Evolutionary conservation across 2,113 vertebrate species (phyloP), one percentile per base, ranked within the genome.

Genomic region (Trogon surrucura): DNA sequence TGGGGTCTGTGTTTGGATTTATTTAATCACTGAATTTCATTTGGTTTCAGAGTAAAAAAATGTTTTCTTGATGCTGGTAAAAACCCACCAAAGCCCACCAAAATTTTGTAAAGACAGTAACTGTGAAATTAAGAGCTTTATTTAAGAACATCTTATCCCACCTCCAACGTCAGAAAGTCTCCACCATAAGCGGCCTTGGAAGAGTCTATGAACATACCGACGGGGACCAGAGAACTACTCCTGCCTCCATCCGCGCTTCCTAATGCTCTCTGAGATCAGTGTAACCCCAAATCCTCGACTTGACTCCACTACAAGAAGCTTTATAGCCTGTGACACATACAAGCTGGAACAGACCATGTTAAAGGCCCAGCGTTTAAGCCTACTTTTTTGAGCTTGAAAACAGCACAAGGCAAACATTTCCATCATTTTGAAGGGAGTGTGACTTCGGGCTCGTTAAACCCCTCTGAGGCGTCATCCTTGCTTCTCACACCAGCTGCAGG

Each of bases 161-260:
- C 16, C 50, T 58, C 23, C 60, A 85, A 73, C 79, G 38, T 27
- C 64, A 84, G 47, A 85, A 89, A 86, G 23, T 13, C 10, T 80
- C 44, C 17, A 51, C 13, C 0, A 0, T 48, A 19, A 6, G 4
- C 36, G n/a, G 26, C 38, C 60, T 48, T 92, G 36, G 27, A 83
- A 58, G 58, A 65, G 11, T 0, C 4, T 48, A 58, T 1, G 7
- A 65, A 70, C 0, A 1, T 2, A 1, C 11, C 30, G 66, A 69
- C 11, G n/a, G 27, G 10, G 36, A 51, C 54, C 34, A 47, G 10
- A 20, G 6, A 85, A 67, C 11, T 26, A 44, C 17, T 53, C 16
- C 23, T 17, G 34, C 57, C 26, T 83, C 53, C 17, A 2, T 41
- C 58, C 50, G 79, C 50, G 50, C 10, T 81, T 75, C 62, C 22